Conservation (phyloP, 1,140 invertebrate genomes). For the Trichoplusia ni region DNA sequence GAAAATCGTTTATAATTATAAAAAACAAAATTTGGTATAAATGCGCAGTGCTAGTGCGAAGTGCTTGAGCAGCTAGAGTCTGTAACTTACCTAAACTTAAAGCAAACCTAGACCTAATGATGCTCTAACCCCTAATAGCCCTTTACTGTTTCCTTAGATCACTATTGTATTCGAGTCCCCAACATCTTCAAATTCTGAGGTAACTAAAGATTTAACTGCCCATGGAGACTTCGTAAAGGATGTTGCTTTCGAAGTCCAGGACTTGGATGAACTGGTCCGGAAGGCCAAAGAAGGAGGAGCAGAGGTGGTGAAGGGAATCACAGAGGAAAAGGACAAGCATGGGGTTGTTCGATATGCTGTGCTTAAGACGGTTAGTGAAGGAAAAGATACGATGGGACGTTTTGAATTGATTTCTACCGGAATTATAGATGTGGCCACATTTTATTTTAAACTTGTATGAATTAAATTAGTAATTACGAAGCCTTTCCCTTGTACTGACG, state of each 20-base stretch:
- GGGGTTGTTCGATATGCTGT: conserved; percentile 93
- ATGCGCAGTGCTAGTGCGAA: too few species aligned
- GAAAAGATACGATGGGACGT: too few species aligned
- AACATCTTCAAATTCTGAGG: conserved; percentile 86
- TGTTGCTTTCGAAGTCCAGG: conserved; percentile 96
- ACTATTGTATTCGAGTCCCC: conserved; percentile 95
- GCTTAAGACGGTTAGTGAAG: conserved; percentile 90
- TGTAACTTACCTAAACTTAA: too few species aligned
- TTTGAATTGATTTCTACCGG: background rate
- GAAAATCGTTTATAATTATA: too few species aligned
- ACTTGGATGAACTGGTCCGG: conserved; percentile 92
- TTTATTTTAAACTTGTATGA: too few species aligned
- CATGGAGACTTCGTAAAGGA: conserved; percentile 99
- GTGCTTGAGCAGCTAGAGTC: too few species aligned
- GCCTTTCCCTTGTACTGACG: too few species aligned
- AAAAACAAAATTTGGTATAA: too few species aligned
- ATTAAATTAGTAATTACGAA: too few species aligned
- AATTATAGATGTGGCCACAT: background rate
- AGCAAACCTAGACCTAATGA: too few species aligned
- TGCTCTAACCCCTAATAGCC: background rate
- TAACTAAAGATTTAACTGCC: conserved; percentile 89
- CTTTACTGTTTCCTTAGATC: conserved; percentile 83
- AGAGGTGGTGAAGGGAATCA: conserved; percentile 91
- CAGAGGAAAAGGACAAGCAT: conserved; percentile 92
- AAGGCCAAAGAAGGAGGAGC: conserved; percentile 92